A percentile compares a stretch with the other conserved stretches of the same genome.
These are phyloP conservation scores for Pomacea canaliculata DNA, from an alignment of 2,888 invertebrate genomes.

Conservation along the genomic window DNA sequence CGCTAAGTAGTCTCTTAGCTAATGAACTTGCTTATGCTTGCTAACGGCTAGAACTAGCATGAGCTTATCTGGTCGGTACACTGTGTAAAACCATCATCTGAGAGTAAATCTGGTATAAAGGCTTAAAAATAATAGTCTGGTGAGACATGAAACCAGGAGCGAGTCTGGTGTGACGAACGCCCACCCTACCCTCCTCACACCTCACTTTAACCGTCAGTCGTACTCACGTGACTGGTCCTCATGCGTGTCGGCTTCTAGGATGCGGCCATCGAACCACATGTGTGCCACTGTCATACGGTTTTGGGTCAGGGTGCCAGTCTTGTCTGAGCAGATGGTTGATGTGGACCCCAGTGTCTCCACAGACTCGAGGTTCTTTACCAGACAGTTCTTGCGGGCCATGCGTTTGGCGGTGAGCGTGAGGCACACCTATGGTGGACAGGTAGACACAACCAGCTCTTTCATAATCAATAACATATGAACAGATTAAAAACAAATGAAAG, in stretches of 20 bases:
- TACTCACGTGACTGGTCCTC: constrained; percentile 90
- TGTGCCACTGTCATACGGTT: constrained; percentile 99
- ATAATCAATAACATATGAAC: too few relatives aligned
- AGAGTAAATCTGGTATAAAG: too few relatives aligned
- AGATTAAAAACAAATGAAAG: too few relatives aligned
- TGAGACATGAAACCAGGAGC: too few relatives aligned
- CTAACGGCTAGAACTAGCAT: too few relatives aligned
- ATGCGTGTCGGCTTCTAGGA: constrained; percentile 98
- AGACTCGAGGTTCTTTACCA: constrained; percentile 99
- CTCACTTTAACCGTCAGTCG: not conserved
- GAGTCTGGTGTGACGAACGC: too few relatives aligned
- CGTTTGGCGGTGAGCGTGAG: constrained; percentile 98
- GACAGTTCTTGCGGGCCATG: constrained; percentile 98
- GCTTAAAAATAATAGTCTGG: too few relatives aligned
- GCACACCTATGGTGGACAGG: constrained; percentile 76
- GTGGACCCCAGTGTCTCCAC: constrained; percentile 99
- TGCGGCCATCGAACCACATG: constrained; percentile 99
- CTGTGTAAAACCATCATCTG: too few relatives aligned
- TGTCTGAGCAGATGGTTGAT: constrained; percentile 99
- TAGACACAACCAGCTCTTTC: not conserved
- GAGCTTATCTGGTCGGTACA: too few relatives aligned
- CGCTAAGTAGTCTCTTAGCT: too few relatives aligned
- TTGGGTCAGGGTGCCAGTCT: constrained; percentile 98
- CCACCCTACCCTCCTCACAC: too few relatives aligned
- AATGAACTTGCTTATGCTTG: too few relatives aligned